phyloP scores from a whole-genome alignment of 2,113 vertebrate species.

The Anthoscopus minutus region DNA sequence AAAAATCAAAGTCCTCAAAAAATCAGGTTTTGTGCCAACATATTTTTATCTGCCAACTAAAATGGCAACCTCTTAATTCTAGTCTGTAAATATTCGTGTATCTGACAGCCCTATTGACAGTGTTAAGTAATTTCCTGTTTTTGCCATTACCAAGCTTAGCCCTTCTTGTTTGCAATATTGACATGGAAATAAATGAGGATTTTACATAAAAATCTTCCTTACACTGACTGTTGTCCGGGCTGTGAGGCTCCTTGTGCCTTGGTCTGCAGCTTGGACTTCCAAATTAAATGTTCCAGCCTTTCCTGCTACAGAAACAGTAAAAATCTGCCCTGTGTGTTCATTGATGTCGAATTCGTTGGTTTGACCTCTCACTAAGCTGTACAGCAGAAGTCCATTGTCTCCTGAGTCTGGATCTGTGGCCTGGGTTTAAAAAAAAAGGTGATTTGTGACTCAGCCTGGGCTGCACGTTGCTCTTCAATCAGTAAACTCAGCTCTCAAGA shows the following conservation, averaged over 20 bases:
- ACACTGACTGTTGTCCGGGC: constrained; percentile 60
- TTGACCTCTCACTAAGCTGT: constrained; percentile 49
- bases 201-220: neutral
- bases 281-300: neutral
- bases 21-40: neutral
- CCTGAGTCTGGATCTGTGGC: constrained; percentile 71
- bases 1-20: neutral
- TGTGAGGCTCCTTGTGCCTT: constrained; percentile 10
- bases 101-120: too few relatives aligned
- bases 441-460: neutral
- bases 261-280: constrained; percentile 66
- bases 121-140: neutral
- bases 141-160: neutral
- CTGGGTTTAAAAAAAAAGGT: constrained; percentile 22
- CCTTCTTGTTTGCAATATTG: neutral
- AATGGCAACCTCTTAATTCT: neutral
- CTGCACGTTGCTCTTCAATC: neutral
- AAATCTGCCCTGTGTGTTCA: constrained; percentile 68
- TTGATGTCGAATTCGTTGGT: constrained; percentile 61
- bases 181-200: neutral
- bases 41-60: neutral
- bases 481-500: neutral
- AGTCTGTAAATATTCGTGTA: neutral
- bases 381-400: constrained; percentile 51
- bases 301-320: constrained; percentile 58